A percentile compares a stretch with the other conserved stretches of the same genome.
These are phyloP conservation scores for Heliangelus exortis DNA, from an alignment of 2,797 vertebrate species.

Conservation along the genomic window DNA sequence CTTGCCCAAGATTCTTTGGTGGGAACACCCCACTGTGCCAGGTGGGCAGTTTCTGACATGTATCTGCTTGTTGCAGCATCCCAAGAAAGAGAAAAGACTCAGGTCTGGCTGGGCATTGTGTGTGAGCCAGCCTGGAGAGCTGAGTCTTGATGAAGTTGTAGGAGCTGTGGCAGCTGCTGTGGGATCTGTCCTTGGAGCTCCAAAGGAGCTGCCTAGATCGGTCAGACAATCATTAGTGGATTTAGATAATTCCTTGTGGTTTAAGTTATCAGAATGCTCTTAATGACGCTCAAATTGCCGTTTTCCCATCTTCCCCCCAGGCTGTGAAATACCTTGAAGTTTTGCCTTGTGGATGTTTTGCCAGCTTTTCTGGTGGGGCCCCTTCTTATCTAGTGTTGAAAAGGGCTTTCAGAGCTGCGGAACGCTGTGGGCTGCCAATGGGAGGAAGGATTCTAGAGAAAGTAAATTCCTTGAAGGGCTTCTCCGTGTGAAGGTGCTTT, in stretches of 20 bases:
- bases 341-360: constrained; percentile 16
- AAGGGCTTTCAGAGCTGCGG: constrained; percentile 12
- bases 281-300: not conserved
- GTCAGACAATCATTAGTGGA: not conserved
- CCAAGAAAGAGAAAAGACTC: not conserved
- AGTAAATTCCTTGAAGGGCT: constrained; percentile 27
- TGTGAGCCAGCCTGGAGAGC: not conserved
- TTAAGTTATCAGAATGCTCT: not conserved
- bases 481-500: not conserved
- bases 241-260: constrained; percentile 2
- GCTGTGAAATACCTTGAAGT: not conserved
- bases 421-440: not conserved
- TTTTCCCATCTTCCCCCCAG: not conserved
- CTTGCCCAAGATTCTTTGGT: not conserved
- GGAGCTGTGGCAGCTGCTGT: not conserved
- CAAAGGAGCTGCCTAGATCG: not conserved
- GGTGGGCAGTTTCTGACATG: not conserved
- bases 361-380: constrained; percentile 14
- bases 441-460: not conserved
- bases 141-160: not conserved
- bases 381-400: constrained; percentile 22
- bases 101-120: not conserved
- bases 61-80: not conserved
- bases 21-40: accelerated
- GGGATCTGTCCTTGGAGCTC: not conserved